These are phyloP conservation scores for Zaprionus inermis DNA, from an alignment of 1,140 invertebrate genomes.

Conservation along the genomic window DNA sequence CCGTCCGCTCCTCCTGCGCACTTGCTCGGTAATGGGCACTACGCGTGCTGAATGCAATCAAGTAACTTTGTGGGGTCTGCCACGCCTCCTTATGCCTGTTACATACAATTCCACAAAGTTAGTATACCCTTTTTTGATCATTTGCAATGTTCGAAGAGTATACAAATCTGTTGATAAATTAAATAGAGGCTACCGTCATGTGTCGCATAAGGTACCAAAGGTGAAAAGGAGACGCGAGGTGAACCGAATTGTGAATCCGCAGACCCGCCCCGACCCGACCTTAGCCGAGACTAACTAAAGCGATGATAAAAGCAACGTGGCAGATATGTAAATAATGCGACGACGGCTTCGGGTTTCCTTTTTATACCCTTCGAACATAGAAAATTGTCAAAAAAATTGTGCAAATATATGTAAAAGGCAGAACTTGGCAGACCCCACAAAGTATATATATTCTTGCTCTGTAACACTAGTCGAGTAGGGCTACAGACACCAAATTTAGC, in stretches of 20 bases:
- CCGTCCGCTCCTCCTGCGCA: conserved; percentile 2
- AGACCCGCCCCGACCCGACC: conserved; percentile 1
- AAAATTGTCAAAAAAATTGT: too few species aligned
- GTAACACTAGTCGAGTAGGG: too few species aligned
- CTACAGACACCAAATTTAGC: too few species aligned
- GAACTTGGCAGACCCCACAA: too few species aligned
- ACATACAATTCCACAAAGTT: too few species aligned
- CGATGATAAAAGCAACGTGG: conserved; percentile 1
- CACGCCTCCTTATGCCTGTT: too few species aligned
- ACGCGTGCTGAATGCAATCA: conserved; percentile 64
- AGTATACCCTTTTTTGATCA: too few species aligned
- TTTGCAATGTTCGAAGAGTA: too few species aligned
- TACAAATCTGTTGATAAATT: conserved; percentile 67
- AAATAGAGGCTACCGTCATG: conserved; percentile 58
- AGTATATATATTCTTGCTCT: too few species aligned
- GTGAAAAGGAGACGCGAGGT: conserved; percentile 1
- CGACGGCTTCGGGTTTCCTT: background rate
- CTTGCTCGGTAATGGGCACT: conserved; percentile 43
- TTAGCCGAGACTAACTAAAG: background rate
- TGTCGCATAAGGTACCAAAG: conserved; percentile 38
- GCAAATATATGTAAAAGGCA: too few species aligned
- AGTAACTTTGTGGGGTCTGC: too few species aligned
- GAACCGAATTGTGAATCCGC: conserved; percentile 2
- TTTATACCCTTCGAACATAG: too few species aligned
- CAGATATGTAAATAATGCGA: conserved; percentile 3